phyloP scores from a whole-genome alignment of 2,113 vertebrate genomes.

The Pterocles gutturalis region DNA sequence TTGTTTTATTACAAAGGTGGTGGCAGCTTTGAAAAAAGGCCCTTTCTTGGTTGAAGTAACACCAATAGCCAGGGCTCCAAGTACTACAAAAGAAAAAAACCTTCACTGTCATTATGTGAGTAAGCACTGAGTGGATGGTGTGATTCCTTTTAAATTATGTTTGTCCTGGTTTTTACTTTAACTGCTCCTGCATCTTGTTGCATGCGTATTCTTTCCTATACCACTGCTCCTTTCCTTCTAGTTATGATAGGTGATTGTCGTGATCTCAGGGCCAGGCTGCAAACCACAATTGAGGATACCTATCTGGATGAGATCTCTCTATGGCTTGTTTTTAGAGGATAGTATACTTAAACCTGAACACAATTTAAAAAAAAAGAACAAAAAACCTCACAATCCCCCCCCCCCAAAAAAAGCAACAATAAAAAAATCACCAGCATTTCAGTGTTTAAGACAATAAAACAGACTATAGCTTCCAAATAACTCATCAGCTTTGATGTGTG shows the following conservation, averaged over 20 bases:
- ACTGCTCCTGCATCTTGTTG: not conserved
- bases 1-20: not conserved
- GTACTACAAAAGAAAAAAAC: not conserved
- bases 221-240: not conserved
- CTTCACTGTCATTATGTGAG: not conserved
- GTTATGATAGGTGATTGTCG: not conserved
- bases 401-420: too few species aligned
- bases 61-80: not conserved
- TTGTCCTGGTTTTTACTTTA: not conserved
- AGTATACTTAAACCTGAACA: not conserved
- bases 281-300: not conserved
- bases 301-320: not conserved
- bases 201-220: not conserved
- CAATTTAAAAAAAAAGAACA: not conserved
- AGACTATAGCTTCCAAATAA: not conserved
- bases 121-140: not conserved
- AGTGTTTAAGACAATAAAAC: not conserved
- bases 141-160: not conserved
- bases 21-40: not conserved
- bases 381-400: not conserved
- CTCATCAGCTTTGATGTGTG: not conserved
- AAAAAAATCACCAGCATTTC: not conserved
- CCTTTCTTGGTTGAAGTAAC: not conserved
- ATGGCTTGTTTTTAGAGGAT: not conserved
- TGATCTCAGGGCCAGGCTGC: not conserved